These are phyloP conservation scores for Tenthredo notha DNA, from an alignment of 2,888 invertebrate species.

Conservation along the genomic window DNA sequence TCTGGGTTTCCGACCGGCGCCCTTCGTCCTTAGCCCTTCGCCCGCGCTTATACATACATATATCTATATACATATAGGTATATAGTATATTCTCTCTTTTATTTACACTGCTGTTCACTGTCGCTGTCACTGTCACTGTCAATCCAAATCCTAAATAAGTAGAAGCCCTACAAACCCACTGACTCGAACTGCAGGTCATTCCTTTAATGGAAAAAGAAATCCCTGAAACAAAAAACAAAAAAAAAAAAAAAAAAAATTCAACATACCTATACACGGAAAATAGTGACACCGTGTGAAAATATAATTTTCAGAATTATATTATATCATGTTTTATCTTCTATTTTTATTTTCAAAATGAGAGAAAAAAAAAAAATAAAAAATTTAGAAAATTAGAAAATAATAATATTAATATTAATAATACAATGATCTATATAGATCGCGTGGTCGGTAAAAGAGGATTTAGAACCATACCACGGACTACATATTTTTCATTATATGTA, in stretches of 20 bases:
- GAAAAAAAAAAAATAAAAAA: not conserved
- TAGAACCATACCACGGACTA: not conserved
- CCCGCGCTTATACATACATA: not conserved
- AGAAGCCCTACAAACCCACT: constrained; percentile 11
- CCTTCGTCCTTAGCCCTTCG: constrained; percentile 30
- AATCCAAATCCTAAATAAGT: constrained; percentile 17
- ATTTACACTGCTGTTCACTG: not conserved
- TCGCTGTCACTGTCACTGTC: not conserved
- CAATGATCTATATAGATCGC: constrained; percentile 2
- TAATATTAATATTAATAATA: not conserved
- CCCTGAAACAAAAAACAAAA: too few species aligned
- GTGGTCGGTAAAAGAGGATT: not conserved
- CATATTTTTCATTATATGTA: not conserved
- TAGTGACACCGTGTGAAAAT: not conserved
- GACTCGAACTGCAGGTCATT: not conserved
- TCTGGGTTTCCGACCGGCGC: constrained; percentile 45
- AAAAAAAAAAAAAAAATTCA: too few species aligned
- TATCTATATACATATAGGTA: too few species aligned
- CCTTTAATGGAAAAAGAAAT: not conserved
- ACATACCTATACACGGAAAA: too few species aligned
- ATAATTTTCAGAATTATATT: not conserved
- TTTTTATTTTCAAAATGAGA: not conserved
- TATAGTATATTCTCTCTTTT: not conserved
- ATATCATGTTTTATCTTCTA: not conserved
- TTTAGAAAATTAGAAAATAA: too few species aligned